Base-by-base conservation (phyloP, 1,140 invertebrate genomes). In the Planococcus citri region DNA sequence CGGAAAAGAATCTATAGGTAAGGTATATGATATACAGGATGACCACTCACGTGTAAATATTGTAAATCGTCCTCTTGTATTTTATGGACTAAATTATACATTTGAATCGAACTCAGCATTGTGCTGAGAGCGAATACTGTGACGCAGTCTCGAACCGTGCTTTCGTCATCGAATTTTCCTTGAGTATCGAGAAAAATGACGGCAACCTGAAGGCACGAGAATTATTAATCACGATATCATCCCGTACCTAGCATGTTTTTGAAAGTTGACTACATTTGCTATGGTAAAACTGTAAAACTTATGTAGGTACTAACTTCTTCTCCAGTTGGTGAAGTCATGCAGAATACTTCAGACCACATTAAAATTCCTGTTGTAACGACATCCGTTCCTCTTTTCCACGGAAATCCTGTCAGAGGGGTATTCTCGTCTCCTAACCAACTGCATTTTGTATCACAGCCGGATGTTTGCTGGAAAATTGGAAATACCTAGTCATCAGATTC, bases 41-140 rank as follows among this genome's bases (percentile, higher is more conserved):
- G n/a, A n/a, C 29, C 12, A 6, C 29, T 33, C 12, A 86, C 85
- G 78, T 94, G 92, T 73, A 97, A 82, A 81, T 97, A 94, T 77
- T 97, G 94, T 25, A 97, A 77, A 80, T 97, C 94, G 79, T 97
- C 94, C 78, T 97, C 94, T 79, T 97, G 92, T 61, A 98, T 95
- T 78, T 97, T 97, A 77, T 92, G 88, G 41, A 91, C 93, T 68
- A 98, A 80, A 82, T 98, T 98, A 78, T 94, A 98, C 61, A 97
- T 94, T 80, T 96, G 91, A n/a, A 97, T 92, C 8, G 93, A 96
- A 70, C 92, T 95, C 33, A 95, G 79, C 93, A 97, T 95, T 8
- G 94, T 95, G 79, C 92, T 95, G 0, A 96, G 81, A 12, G 94
- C 94, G 82, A 97, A 97, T 21, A 98, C 91, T 1, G 94, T 97